Evolutionary conservation across 2,888 invertebrate species (phyloP), one percentile per base, ranked within the genome.

Genomic region (Chaetoderma sp.): DNA sequence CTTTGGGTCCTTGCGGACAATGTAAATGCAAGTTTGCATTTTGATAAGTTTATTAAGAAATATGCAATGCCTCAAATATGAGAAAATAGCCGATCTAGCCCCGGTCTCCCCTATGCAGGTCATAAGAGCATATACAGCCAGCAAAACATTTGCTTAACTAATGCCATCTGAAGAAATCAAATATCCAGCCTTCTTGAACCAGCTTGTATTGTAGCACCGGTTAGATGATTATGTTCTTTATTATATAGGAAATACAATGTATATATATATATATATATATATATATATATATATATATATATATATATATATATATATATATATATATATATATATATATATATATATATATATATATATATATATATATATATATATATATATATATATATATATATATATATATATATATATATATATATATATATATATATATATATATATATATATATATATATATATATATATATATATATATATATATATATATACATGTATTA

Each of bases 401-500:
- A 30, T 52, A 21, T 60, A 49, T 60, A 13, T 52, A 49, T 60
- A 27, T 52, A 30, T 60, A 27, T 60, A 30, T 56, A 27, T 56
- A 23, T 36, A 25, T 36, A 28, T 39, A 45, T 56, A 58, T 59
- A 25, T 56, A 59, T 52, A 33, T 60, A 32, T 28, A 27, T 60
- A 32, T 28, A n/a, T 60, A 13, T 30, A 6, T 30, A n/a, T 33
- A 23, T 25, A 23, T 27, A 16, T 33, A 56, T 45, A n/a, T 45
- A 30, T 55, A 13, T 30, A 27, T 59, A 4, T 36, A 57, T 52
- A 18, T 60, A 33, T 28, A n/a, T 60, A 56, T 59, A 21, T 60
- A 32, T 60, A 13, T 55, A 32, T 60, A n/a, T 55, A 59, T 59
- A 23, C 57, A 59, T 61, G 21, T 59, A 60, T 36, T n/a, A n/a